Evolutionary conservation across 1,140 invertebrate species (phyloP).

Genomic region (Eufriesea mexicana): DNA sequence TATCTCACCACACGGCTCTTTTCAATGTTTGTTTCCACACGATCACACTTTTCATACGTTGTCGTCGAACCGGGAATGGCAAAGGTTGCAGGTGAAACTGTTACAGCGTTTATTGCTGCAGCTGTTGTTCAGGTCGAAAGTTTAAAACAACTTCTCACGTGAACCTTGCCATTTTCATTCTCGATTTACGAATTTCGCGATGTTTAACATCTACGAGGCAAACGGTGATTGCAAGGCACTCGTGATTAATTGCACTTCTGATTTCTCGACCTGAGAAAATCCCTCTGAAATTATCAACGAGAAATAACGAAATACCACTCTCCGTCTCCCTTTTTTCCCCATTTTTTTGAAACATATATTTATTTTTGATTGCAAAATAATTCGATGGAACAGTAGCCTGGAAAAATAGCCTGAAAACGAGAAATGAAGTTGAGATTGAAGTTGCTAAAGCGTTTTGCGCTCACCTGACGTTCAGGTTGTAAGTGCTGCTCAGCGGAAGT

Average conservation of each 20-base stretch:
- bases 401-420: too few species aligned
- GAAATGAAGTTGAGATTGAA: too few species aligned
- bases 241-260: too few species aligned
- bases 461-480: constrained; percentile 20
- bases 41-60: neutral
- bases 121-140: neutral
- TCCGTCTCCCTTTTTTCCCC: too few species aligned
- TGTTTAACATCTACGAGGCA: neutral
- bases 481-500: constrained; percentile 25
- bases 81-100: neutral
- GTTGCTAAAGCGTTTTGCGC: constrained; percentile 11
- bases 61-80: constrained; percentile 2
- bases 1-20: neutral
- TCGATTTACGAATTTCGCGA: constrained; percentile 21
- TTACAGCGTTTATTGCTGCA: neutral
- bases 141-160: neutral
- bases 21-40: neutral
- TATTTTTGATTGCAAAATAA: too few species aligned
- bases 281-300: too few species aligned
- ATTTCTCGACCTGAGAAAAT: neutral
- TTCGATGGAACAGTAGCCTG: too few species aligned
- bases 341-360: too few species aligned
- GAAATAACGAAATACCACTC: neutral
- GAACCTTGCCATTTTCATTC: constrained; percentile 32
- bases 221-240: constrained; percentile 17